Percentiles rank a stretch among this genome's conserved stretches.
Evolutionary conservation across 2,888 invertebrate genomes (phyloP).

Genomic region (Sympetrum striolatum): DNA sequence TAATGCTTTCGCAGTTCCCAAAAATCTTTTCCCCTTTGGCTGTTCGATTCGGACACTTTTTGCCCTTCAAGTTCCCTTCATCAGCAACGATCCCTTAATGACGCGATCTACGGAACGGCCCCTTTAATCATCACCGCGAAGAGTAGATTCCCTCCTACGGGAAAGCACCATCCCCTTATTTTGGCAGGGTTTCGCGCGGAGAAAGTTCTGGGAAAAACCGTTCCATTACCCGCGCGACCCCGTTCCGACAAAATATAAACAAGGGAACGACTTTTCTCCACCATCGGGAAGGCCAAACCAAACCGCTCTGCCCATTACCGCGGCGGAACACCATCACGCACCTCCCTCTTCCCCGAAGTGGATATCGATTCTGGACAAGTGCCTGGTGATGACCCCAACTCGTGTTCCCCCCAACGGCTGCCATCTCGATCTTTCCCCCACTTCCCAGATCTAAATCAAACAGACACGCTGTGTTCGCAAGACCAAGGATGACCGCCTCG

Average conservation of each 20-base stretch:
- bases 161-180: neutral
- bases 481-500: neutral
- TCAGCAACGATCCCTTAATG: neutral
- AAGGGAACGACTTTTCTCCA: neutral
- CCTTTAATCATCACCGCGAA: neutral
- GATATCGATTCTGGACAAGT: conserved; percentile 28
- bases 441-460: neutral
- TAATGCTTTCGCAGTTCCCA: no score
- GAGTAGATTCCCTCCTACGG: neutral
- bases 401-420: neutral
- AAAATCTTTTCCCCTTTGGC: no score
- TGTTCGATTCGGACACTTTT: no score
- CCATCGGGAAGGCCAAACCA: neutral
- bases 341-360: neutral
- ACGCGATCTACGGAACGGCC: neutral
- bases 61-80: no score
- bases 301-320: neutral
- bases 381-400: conserved; percentile 9
- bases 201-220: neutral
- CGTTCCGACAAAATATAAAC: neutral
- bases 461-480: neutral
- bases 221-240: neutral
- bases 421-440: neutral
- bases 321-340: neutral
- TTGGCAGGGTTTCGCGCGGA: neutral